Evolutionary conservation across 2,888 invertebrate genomes (phyloP), one percentile per base, ranked within the genome.

Genomic region (Clitarchus hookeri): DNA sequence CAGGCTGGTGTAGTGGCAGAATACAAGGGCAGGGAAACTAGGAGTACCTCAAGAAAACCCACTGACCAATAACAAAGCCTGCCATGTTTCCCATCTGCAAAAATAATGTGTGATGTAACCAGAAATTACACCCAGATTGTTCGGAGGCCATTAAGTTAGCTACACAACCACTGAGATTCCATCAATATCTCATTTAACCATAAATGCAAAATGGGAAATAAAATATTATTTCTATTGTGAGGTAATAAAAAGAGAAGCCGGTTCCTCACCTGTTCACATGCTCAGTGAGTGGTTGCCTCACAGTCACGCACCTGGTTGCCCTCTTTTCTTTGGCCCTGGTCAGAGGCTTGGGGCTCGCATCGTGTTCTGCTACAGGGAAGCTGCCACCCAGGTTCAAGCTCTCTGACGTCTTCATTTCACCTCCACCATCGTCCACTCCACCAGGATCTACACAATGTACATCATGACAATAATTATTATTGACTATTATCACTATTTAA

Each of bases 301-400:
- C 87, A 44, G 88, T 86, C 83, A 88, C 88, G 86, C 88, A 88
- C 82, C 91, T 89, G 87, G 89, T 90, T 80, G 90, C 90, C 87
- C 93, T 90, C 88, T 92, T 92, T 86, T 93, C 92, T 88, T 92
- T 92, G 80, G 91, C 89, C 86, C 91, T 89, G 85, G 90, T 89
- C 84, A 91, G 87, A 36, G 92, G 91, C 87, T 92, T 92, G 23
- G 92, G 92, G 82, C 92, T 92, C 88, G 91, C 90, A 88, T 91
- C 91, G 88, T 91, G 91, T 85, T 91, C 91, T 36, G 89, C 89
- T 11, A 44, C 44, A 82, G 89, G 89, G 87, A 89, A 90, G 86
- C 88, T 87, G 12, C 88, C 80, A 26, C 87, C 86, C 84, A 88
- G 85, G 83, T 87, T 88, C n/a, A 88, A 85, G 6, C 88, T 86